Conservation (phyloP, 2,888 invertebrate genomes). For the Drosophila antonietae region DNA sequence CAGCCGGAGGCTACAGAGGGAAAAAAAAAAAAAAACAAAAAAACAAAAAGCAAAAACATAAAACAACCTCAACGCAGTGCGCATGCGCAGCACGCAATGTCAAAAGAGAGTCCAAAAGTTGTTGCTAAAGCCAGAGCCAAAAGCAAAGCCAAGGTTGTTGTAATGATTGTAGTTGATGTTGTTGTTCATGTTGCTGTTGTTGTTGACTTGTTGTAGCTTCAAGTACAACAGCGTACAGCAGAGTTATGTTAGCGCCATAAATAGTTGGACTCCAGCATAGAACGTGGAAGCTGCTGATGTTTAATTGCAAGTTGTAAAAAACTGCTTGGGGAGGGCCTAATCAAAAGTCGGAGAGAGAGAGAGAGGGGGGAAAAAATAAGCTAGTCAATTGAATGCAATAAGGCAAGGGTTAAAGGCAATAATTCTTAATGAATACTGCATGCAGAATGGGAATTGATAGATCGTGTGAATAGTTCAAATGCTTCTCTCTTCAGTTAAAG, state of each 20-base stretch:
- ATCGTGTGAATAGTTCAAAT: slow-evolving; percentile 19
- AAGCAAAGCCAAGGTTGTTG: slow-evolving; percentile 67
- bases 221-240: slow-evolving; percentile 38
- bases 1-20: slow-evolving; percentile 38
- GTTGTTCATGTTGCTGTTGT: slow-evolving; percentile 18
- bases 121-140: slow-evolving; percentile 38
- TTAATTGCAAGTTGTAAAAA: slow-evolving; percentile 63
- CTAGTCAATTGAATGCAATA: slow-evolving; percentile 30
- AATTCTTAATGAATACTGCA: slow-evolving; percentile 20
- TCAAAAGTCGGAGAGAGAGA: slow-evolving; percentile 24
- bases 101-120: slow-evolving; percentile 59
- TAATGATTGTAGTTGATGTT: slow-evolving; percentile 25
- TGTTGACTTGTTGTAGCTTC: slow-evolving; percentile 32
- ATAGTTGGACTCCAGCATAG: slow-evolving; percentile 46
- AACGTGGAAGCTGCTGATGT: slow-evolving; percentile 37
- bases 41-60: slow-evolving; percentile 5
- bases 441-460: background rate
- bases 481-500: background rate
- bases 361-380: background rate
- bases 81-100: slow-evolving; percentile 77
- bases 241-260: slow-evolving; percentile 64
- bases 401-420: slow-evolving; percentile 16
- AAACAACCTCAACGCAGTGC: slow-evolving; percentile 57
- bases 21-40: slow-evolving; percentile 8
- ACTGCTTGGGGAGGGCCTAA: slow-evolving; percentile 41